Conservation (phyloP, 2,113 vertebrate genomes). For the Sorex araneus region DNA sequence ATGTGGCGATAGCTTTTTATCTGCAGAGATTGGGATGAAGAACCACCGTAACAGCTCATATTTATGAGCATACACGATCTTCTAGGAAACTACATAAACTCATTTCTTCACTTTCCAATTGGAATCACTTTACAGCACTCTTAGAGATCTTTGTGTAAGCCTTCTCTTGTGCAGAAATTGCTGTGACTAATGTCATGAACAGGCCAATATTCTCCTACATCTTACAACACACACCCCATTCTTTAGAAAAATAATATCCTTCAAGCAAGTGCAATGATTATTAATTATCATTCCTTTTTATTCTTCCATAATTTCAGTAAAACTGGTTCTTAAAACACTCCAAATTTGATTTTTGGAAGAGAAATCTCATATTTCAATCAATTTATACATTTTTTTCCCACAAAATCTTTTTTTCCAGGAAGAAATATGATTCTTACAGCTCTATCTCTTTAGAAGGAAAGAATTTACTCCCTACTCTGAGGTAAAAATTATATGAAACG, state of each 20-base stretch:
- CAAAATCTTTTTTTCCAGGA: constrained; percentile 37
- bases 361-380: constrained; percentile 62
- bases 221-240: neutral
- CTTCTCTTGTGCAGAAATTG: constrained; percentile 11
- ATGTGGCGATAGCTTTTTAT: constrained; percentile 64
- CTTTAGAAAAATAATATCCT: neutral
- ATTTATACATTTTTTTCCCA: constrained; percentile 47
- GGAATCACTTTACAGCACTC: constrained; percentile 51
- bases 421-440: constrained; percentile 60
- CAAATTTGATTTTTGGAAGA: constrained; percentile 40
- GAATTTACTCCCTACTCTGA: constrained; percentile 55
- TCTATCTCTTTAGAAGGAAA: constrained; percentile 5
- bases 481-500: constrained; percentile 25
- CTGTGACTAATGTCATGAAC: neutral
- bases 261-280: neutral
- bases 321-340: constrained; percentile 45
- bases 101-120: constrained; percentile 59
- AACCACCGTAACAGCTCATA: constrained; percentile 64
- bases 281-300: neutral
- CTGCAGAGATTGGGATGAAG: constrained; percentile 70
- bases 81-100: constrained; percentile 64
- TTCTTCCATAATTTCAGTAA: constrained; percentile 16
- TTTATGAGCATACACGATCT: constrained; percentile 3
- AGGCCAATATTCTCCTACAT: constrained; percentile 13
- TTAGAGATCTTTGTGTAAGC: neutral